Base-by-base conservation (phyloP, 2,113 vertebrate species). In the Poecile atricapillus region DNA sequence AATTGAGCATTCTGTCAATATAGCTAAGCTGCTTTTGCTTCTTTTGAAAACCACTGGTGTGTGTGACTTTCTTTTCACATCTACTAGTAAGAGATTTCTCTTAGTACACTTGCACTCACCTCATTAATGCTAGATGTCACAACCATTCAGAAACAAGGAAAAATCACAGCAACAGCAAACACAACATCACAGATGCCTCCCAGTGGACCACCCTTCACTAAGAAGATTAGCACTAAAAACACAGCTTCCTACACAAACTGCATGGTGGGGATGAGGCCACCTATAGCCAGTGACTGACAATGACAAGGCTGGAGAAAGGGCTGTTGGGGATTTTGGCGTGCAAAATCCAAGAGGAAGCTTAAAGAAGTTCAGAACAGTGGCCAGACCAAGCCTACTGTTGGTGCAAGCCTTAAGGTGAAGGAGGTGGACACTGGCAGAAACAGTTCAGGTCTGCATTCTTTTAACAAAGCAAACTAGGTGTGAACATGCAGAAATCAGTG, bases 31-130 rank as follows among this genome's bases (percentile, higher is more conserved):
- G 80, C 91, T 93, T 97, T 97, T 95, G 79, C 90, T 95, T 94
- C 97, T 73, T 97, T 95, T 97, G 91, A 87, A 97, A 98, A 83
- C 82, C 94, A 81, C 52, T 89, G 83, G 93, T 30, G 94, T 95
- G 82, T 96, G 81, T 55, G 95, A 94, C 92, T 93, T 95, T 95
- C 90, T 89, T 97, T 94, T 97, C 80, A 96, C 74, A 74, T 92
- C 83, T 53, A 27, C 82, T 64, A 79, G 64, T 68, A 85, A 88
- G 88, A 95, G 86, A 84, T 47, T 80, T 80, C 73, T 86, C 97
- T 94, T 90, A 96, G 97, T 90, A 96, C 68, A 84, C 87, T 97
- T 89, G 79, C 82, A 96, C 68, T 94, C 67, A 33, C 78, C 79
- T 59, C 33, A 2, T 25, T 74, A 97, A 94, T 89, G 84, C 62